Percentiles rank a stretch among this genome's conserved stretches.
Conservation (phyloP, 2,888 invertebrate genomes). For the Cordilura impudica region DNA sequence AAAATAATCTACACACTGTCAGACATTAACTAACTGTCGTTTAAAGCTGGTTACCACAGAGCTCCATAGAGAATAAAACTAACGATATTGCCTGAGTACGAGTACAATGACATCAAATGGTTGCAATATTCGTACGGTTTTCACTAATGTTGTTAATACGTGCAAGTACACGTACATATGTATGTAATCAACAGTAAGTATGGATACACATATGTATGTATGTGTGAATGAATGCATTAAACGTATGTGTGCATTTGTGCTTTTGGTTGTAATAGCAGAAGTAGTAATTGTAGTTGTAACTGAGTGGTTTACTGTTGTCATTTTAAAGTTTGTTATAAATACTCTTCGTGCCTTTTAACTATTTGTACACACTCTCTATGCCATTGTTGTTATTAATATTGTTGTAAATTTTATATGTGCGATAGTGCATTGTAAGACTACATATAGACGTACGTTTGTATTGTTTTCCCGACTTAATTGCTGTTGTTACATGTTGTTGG, state of each 20-base stretch:
- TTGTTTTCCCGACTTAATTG: slow-evolving; percentile 49
- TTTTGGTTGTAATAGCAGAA: neutral
- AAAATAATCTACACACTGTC: too few species aligned
- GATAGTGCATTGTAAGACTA: neutral
- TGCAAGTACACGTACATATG: neutral
- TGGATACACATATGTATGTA: neutral
- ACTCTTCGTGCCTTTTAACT: neutral
- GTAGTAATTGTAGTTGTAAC: slow-evolving; percentile 9
- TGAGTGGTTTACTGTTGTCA: slow-evolving; percentile 36
- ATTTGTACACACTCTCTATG: neutral
- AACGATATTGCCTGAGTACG: slow-evolving; percentile 24
- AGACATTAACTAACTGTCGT: slow-evolving; percentile 33
- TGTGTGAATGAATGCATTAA: neutral
- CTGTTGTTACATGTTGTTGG: slow-evolving; percentile 56
- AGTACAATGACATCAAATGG: slow-evolving; percentile 28
- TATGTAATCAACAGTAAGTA: neutral
- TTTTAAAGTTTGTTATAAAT: slow-evolving; percentile 51
- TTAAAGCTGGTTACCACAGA: slow-evolving; percentile 7
- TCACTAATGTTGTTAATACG: slow-evolving; percentile 4
- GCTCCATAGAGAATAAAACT: slow-evolving; percentile 13
- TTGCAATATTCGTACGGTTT: slow-evolving; percentile 19
- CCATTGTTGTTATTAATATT: neutral
- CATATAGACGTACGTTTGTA: slow-evolving; percentile 4
- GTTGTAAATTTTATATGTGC: neutral
- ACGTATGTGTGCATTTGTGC: neutral